These are phyloP conservation scores for Oligia latruncula DNA, from an alignment of 2,888 invertebrate genomes.

Conservation along the genomic window DNA sequence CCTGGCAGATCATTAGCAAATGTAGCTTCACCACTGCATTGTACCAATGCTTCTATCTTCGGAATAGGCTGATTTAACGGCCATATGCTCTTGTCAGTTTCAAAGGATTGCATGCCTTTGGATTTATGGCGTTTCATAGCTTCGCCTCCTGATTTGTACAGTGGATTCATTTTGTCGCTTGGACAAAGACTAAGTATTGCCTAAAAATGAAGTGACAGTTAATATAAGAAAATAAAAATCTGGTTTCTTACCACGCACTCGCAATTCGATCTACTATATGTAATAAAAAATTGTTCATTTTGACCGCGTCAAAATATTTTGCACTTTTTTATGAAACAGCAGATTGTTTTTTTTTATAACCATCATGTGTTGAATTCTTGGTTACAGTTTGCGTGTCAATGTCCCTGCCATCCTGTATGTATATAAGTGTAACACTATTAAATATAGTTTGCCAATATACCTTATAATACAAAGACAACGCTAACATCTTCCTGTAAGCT, in stretches of 20 bases:
- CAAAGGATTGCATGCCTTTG: conserved; percentile 90
- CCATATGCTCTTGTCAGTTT: conserved; percentile 91
- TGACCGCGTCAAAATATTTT: background rate
- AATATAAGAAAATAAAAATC: background rate
- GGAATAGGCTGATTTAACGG: conserved; percentile 92
- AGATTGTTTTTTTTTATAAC: background rate
- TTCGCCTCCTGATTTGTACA: conserved; percentile 68
- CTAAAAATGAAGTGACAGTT: conserved; percentile 55
- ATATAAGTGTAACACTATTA: background rate
- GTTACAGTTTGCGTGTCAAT: background rate
- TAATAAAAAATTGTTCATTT: too few relatives aligned
- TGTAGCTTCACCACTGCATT: conserved; percentile 92
- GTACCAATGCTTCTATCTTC: conserved; percentile 91
- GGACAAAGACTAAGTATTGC: conserved; percentile 72
- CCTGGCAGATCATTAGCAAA: conserved; percentile 92
- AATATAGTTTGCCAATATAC: conserved; percentile 73
- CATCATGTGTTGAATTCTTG: background rate
- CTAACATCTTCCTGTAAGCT: conserved; percentile 90
- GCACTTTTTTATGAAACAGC: background rate
- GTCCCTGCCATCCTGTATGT: background rate
- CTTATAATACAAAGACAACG: conserved; percentile 90
- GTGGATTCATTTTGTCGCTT: conserved; percentile 55
- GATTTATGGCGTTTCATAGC: conserved; percentile 77
- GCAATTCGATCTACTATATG: too few relatives aligned
- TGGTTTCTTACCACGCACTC: background rate